phyloP scores from a whole-genome alignment of 2,888 invertebrate genomes.

The Drosophila kanekoi region DNA sequence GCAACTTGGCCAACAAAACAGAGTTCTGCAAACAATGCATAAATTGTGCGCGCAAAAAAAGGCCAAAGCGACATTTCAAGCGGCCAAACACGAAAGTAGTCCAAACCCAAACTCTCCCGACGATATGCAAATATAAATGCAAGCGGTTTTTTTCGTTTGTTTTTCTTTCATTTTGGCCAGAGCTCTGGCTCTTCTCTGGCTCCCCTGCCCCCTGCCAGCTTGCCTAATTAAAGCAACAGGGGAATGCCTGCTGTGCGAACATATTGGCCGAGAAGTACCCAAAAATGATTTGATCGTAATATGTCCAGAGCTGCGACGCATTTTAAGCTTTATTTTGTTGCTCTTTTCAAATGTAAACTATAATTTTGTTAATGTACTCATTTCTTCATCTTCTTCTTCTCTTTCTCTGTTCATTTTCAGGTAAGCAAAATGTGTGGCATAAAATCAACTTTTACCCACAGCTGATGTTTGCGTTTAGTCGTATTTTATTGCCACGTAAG shows the following conservation, averaged over 20 bases:
- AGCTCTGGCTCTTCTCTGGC: no score
- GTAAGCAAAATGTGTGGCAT: conserved; percentile 57
- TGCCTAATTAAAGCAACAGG: conserved; percentile 31
- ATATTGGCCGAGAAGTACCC: conserved; percentile 34
- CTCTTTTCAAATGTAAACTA: neutral
- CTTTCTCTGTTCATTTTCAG: conserved; percentile 54
- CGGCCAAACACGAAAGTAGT: conserved; percentile 62
- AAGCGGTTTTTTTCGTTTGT: conserved; percentile 5
- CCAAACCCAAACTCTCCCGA: conserved; percentile 68
- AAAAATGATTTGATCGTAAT: conserved; percentile 36
- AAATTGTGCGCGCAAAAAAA: conserved; percentile 66
- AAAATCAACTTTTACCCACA: conserved; percentile 67
- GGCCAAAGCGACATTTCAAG: conserved; percentile 61
- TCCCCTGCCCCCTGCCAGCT: neutral
- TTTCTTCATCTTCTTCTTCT: conserved; percentile 2
- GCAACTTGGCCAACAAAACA: conserved; percentile 54
- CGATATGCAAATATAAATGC: conserved; percentile 43
- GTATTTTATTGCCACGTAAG: conserved; percentile 68
- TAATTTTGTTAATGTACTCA: neutral
- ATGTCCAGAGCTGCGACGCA: neutral
- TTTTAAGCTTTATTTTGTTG: neutral
- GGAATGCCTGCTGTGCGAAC: conserved; percentile 22
- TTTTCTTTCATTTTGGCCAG: neutral
- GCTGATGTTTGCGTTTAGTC: conserved; percentile 47
- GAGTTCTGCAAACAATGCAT: conserved; percentile 69